Evolutionary conservation across 2,888 invertebrate genomes (phyloP), one percentile per base, ranked within the genome.

Genomic region (Agrotis clavis): DNA sequence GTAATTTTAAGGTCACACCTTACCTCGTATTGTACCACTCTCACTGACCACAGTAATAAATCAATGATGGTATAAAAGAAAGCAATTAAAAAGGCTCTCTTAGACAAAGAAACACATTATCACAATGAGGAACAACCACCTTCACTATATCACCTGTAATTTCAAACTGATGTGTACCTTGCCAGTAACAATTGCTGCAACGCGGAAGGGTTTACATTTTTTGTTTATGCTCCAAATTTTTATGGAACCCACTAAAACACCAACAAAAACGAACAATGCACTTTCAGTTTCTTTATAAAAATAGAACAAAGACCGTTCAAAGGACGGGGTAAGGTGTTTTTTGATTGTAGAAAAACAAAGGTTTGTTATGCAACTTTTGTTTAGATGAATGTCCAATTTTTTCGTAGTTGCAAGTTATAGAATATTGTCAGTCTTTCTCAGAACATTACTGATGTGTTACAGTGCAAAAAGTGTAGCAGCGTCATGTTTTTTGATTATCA

Each of bases 261-360:
- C 88, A 88, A 88, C 93, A 94, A 94, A 94, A 93, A 94, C 88
- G 86, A 30, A 95, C 96, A 96, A 95, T 94, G 86, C 89, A 96
- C 96, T 96, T 95, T 96, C 96, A 94, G 90, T 96, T 96, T 96
- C 96, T 95, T 94, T 96, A 96, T 96, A 95, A 95, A 95, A 90
- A 71, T 80, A 77, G 90, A 94, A 95, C 90, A 82, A 86, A 72
- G 74, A 81, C 74, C 74, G 82, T 82, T 82, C 84, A 81, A 71
- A 85, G 83, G 87, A 90, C 82, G 87, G 89, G 89, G 90, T 90
- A 90, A 95, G 95, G 95, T 95, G 95, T 94, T 96, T 96, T 96
- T 96, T 92, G 92, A 95, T 94, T 90, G 82, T 83, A 85, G 80
- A 86, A 92, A 95, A 92, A 95, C 94, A 95, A 94, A 87, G 77